Base-by-base conservation (phyloP, 2,113 vertebrate species). In the Onychostoma macrolepis region DNA sequence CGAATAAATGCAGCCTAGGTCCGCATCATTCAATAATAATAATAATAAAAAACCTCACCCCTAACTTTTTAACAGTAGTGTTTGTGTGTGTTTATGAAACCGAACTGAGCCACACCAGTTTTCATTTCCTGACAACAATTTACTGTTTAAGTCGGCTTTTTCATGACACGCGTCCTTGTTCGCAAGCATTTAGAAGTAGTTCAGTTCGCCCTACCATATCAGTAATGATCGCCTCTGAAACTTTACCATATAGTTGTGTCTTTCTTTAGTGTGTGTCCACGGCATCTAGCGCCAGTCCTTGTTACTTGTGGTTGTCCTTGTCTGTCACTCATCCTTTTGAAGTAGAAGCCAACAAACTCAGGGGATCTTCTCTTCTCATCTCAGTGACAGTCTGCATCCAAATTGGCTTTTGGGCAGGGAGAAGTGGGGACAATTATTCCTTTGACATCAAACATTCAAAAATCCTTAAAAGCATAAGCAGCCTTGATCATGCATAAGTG, bases 261-360 rank as follows among this genome's bases (percentile, higher is more conserved):
- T 80, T 13, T 86, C 69, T 72, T 24, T 11, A 74, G 71, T 24
- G 43, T 48, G 38, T 36, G 36, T 38, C 28, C 67, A 41, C 21
- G 61, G 38, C 17, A 77, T 26, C 36, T 3, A 56, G 67, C 4
- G n/a, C 74, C 30, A 50, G 81, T 53, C 85, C 81, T 87, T 85
- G 75, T 85, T 85, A 24, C 36, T 84, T 65, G 36, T 84, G 83
- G 36, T 1, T 80, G 85, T 87, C 80, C 85, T 89, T 87, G 65
- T 87, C 30, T n/a, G 11, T 38, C 69, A 24, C 3, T 41, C 48
- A 12, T 79, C n/a, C 41, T 74, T 86, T 86, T 89, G 85, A 87
- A 87, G 76, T 89, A 7, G 21, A 80, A 61, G 76, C 85, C 74
- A 89, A 38, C 26, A 48, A 36, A 33, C 19, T 78, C 26, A 8